These are phyloP conservation scores for Poicephalus meyeri DNA, from an alignment of 2,113 vertebrate genomes.

Conservation along the genomic window DNA sequence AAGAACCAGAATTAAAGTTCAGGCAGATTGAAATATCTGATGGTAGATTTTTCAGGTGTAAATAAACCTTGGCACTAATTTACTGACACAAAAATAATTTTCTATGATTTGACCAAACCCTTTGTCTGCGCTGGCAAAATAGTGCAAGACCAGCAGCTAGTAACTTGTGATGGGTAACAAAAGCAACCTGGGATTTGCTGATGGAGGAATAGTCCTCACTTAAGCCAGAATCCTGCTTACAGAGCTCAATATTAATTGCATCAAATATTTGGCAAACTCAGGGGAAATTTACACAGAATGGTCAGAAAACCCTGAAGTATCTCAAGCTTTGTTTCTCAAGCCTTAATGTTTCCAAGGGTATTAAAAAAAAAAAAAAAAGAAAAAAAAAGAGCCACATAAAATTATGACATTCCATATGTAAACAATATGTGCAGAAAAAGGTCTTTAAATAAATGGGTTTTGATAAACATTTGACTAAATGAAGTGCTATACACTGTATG, in stretches of 20 bases:
- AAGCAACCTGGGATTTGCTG: neutral
- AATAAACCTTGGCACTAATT: neutral
- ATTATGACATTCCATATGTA: neutral
- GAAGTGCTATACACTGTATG: slow-evolving; percentile 21
- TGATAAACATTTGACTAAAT: slow-evolving; percentile 37
- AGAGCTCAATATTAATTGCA: neutral
- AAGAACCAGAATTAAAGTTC: neutral
- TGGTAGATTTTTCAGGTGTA: neutral
- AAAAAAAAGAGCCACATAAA: rapidly evolving
- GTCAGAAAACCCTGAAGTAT: neutral
- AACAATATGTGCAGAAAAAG: slow-evolving; percentile 14
- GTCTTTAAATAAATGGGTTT: slow-evolving; percentile 41
- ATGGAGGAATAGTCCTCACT: neutral
- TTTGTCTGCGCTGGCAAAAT: neutral
- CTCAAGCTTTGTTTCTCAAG: neutral
- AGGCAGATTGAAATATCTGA: neutral
- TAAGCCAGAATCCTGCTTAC: neutral
- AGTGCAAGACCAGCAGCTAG: neutral
- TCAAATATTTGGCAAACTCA: neutral
- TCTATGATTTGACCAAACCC: neutral
- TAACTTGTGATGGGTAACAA: neutral
- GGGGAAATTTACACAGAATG: neutral
- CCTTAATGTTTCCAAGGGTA: neutral
- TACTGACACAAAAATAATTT: neutral
- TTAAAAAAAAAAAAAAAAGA: neutral